A percentile compares a stretch with the other conserved stretches of the same genome.
Evolutionary conservation across 2,113 vertebrate species (phyloP).

Genomic region (Sorex araneus): DNA sequence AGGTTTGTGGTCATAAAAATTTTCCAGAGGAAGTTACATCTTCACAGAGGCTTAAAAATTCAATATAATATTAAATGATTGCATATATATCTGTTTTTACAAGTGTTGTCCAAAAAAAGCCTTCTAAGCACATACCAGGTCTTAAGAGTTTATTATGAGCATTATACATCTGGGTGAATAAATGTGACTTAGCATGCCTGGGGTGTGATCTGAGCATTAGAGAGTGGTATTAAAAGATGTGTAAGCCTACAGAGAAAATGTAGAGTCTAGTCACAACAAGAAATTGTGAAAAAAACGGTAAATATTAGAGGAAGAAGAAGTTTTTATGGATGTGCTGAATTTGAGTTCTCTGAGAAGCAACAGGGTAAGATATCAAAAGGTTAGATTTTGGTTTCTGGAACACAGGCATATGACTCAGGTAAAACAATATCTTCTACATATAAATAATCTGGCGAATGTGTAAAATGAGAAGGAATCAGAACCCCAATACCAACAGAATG

Average conservation of each 20-base stretch:
- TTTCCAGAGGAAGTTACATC: not conserved
- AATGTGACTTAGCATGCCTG: not conserved
- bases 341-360: not conserved
- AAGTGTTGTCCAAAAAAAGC: not conserved
- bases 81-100: not conserved
- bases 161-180: not conserved
- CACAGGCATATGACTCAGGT: not conserved
- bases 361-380: not conserved
- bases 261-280: not conserved
- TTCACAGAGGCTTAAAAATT: not conserved
- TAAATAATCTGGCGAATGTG: not conserved
- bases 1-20: not conserved
- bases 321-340: not conserved
- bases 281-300: not conserved
- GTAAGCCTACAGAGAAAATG: not conserved
- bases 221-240: not conserved
- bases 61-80: constrained; percentile 1
- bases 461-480: not conserved
- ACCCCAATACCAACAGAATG: not conserved
- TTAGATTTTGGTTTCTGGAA: constrained; percentile 51
- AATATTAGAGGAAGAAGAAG: not conserved
- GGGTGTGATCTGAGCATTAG: not conserved
- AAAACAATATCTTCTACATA: not conserved
- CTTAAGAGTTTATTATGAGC: not conserved
- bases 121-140: not conserved